Evolutionary conservation across 2,797 vertebrate genomes (phyloP).

Genomic region (Parauchenoglanis punctatus): DNA sequence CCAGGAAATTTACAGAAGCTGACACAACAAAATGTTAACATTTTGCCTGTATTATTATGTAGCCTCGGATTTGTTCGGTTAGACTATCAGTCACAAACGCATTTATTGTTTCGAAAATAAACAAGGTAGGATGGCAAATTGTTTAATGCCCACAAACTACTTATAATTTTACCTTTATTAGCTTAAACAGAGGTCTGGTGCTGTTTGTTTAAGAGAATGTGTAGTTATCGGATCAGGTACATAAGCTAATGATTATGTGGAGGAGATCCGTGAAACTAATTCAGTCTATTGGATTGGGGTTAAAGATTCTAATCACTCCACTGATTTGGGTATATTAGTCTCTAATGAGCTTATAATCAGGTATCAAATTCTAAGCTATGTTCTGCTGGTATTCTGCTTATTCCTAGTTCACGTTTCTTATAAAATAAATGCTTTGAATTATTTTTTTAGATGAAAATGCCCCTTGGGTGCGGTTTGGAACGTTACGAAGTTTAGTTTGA

Average conservation of each 20-base stretch:
- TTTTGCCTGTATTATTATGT: background rate
- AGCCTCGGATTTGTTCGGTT: background rate
- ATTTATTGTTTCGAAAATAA: background rate
- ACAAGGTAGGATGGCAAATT: background rate
- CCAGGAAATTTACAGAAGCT: background rate
- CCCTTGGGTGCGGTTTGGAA: background rate
- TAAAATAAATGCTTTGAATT: background rate
- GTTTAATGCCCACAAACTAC: background rate
- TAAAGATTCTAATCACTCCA: background rate
- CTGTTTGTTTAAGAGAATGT: background rate
- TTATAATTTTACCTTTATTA: background rate
- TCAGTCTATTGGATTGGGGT: background rate
- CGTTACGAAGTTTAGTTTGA: background rate
- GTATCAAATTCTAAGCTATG: background rate
- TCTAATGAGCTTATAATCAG: conserved; percentile 8
- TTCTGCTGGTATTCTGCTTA: background rate
- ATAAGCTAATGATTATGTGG: background rate
- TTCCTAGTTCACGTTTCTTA: background rate
- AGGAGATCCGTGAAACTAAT: background rate
- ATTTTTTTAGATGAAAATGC: background rate
- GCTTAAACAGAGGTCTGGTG: background rate
- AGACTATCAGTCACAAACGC: background rate
- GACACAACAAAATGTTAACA: background rate
- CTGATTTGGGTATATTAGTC: background rate
- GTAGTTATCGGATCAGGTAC: background rate